Evolutionary conservation across 2,113 vertebrate genomes (phyloP), one percentile per base, ranked within the genome.

Genomic region (Nycticryphes semicollaris): DNA sequence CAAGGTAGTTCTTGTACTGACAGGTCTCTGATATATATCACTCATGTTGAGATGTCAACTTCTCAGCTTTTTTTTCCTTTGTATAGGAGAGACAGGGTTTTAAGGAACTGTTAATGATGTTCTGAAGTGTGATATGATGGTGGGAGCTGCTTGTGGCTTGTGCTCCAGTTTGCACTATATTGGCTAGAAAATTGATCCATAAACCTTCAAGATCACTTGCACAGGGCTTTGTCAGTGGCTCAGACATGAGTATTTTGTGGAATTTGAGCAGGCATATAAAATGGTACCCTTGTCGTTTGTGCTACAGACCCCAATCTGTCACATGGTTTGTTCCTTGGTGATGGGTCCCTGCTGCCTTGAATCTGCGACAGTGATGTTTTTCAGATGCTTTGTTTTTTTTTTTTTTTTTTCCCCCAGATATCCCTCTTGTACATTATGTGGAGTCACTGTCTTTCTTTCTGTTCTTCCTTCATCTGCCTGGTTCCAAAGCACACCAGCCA

Each of bases 121-220:
- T 93, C 53, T 87, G 69, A 93, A 89, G 43, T n/a, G 78, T 72
- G 66, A 60, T 69, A 39, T 19, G 66, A 87, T 39, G 37, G 50
- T 83, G 72, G 45, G 67, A 95, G 48, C n/a, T 90, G 64, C 50
- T 10, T 7, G 62, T 90, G 41, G 17, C 12, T 88, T 83, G 25
- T 91, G 45, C 9, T 53, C 35, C 28, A 69, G 19, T 41, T 94
- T 91, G 60, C 45, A 56, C 43, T 87, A 60, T 75, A 64, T 39
- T 83, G 56, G 30, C 33, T 85, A 62, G 77, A 85, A 96, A 96
- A 95, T 93, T 50, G 91, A 93, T 91, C 87, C 35, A 79, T 94
- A 91, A 95, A 87, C 60, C 70, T 93, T 82, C 76, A 56, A 82
- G 39, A 87, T 84, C 73, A 82, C 69, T 85, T 85, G 70, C n/a